phyloP scores from a whole-genome alignment of 2,888 invertebrate genomes.

The Operophtera brumata region DNA sequence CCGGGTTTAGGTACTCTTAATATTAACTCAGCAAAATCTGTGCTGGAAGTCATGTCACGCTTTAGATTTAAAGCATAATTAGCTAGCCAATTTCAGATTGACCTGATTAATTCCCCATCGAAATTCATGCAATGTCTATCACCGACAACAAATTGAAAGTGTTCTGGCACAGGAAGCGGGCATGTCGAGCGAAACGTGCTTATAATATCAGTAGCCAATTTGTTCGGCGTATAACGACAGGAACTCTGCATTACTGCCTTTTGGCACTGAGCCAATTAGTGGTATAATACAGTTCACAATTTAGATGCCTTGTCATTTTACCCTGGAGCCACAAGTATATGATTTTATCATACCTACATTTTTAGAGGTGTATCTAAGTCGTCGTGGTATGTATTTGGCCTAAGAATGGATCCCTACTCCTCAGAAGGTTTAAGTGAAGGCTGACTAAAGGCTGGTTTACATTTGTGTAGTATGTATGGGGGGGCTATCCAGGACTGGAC shows the following conservation, averaged over 20 bases:
- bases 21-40: too few relatives aligned
- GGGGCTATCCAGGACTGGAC: too few relatives aligned
- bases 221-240: constrained; percentile 15
- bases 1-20: too few relatives aligned
- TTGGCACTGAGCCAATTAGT: constrained; percentile 14
- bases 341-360: not conserved
- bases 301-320: constrained; percentile 7
- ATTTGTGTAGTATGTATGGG: too few relatives aligned
- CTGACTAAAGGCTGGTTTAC: too few relatives aligned
- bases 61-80: too few relatives aligned
- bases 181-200: constrained; percentile 16
- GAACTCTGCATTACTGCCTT: constrained; percentile 17
- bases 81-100: too few relatives aligned
- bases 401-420: too few relatives aligned
- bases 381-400: too few relatives aligned
- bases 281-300: constrained; percentile 13
- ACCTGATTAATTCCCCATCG: not conserved
- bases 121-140: constrained; percentile 2
- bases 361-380: not conserved
- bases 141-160: constrained; percentile 13
- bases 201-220: constrained; percentile 20
- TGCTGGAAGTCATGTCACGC: too few relatives aligned
- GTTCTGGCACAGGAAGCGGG: constrained; percentile 12
- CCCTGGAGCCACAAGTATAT: not conserved
- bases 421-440: too few relatives aligned